Evolutionary conservation across 2,797 vertebrate species (phyloP), one percentile per base, ranked within the genome.

Genomic region (Eurystomus glaucurus): DNA sequence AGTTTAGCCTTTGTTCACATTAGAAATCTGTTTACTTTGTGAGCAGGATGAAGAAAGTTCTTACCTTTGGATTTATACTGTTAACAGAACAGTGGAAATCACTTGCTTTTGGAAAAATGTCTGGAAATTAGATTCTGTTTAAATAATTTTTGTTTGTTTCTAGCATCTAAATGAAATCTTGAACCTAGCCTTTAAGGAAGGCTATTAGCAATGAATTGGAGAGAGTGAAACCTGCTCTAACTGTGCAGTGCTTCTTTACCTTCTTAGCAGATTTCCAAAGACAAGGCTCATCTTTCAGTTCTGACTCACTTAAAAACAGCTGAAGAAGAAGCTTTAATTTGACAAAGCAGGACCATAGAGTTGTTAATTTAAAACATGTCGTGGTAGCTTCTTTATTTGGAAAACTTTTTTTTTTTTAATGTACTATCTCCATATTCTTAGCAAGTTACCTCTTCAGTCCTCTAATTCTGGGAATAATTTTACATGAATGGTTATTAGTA

Each of bases 381-480:
- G 10, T 51, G 5, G 37, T 69, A 31, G 16, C 35, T 61, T 71
- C 52, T 83, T 65, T 82, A 60, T 68, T 83, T 90, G 45, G 41
- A 60, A 83, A 80, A 77, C 10, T 37, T 6, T 19, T 33, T 45
- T 55, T 68, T 83, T 72, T 85, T 46, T 3, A 6, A 60, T 28
- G 16, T 41, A 2, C 13, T 68, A 0, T 81, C 52, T 93, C 23
- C 4, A 11, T 57, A 51, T 72, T 96, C 20, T 78, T 78, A 77
- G 23, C 37, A 85, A 65, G 33, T 58, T 94, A 46, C 28, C 29
- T 84, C 72, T 81, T 91, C 39, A 17, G 29, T 93, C 28, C 23
- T 77, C 41, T 80, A 37, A 58, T 58, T 64, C 78, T 50, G 69
- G 57, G 89, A 93, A 45, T 72, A 90, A 88, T 78, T 79, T 93